Evolutionary conservation across 2,888 invertebrate genomes (phyloP), one percentile per base, ranked within the genome.

Genomic region (Prosapia bicincta): DNA sequence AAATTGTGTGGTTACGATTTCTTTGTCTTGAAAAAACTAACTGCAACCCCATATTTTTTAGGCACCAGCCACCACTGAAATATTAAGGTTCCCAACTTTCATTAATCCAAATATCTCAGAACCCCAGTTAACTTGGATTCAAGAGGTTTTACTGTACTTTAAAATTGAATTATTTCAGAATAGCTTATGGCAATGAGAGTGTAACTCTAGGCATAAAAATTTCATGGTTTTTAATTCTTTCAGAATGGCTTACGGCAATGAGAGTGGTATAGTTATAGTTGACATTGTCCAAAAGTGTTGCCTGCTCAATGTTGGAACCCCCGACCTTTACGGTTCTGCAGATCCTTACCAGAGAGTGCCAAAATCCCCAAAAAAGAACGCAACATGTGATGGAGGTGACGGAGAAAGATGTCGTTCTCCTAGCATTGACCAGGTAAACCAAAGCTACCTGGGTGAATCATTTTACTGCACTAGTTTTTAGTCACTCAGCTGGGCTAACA

Each of bases 241-340:
- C 87, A 98, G 98, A 85, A 90, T 99, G 92, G 96, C 97, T 83
- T 98, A 97, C 88, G 98, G 98, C 83, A 98, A 96, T 85, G 98
- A 98, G 87, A 93, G 94, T 82, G 98, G 98, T 82, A 89, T 99
- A 85, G 97, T 96, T 85, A 92, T 99, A 86, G 91, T 97, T 84
- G 99, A 99, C 89, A 92, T 95, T 86, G 90, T 95, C 84, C 97
- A 97, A 86, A 95, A 95, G 87, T 89, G 91, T 80, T 93, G 94
- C 85, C 90, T 98, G 83, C 88, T 94, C 81, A 97, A 95, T 86
- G 90, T 96, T 85, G 93, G 93, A 81, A 94, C 96, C 81, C 92
- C 93, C 81, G 96, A 98, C 86, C 90, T 99, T 81, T 97, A 98
- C 89, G 95, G 94, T 84, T 90, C 92, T 69, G 91, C 92, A 84